A percentile compares a stretch with the other conserved stretches of the same genome.
Evolutionary conservation across 2,113 vertebrate species (phyloP).

Genomic region (Prietella phreatophila): DNA sequence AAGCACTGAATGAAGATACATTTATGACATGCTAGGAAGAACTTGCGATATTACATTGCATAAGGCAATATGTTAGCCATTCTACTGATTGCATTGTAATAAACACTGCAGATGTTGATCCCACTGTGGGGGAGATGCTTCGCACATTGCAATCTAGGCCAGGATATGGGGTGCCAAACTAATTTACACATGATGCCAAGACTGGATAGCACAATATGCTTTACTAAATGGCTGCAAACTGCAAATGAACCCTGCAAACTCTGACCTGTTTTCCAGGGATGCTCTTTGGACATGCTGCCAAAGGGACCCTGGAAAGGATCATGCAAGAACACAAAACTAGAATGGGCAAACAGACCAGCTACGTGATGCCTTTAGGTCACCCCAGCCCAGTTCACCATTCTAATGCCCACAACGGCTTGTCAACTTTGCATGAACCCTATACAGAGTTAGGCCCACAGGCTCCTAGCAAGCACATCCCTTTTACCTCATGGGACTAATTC

Average conservation of each 20-base stretch:
- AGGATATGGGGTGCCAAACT: neutral
- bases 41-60: neutral
- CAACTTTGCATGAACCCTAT: neutral
- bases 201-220: neutral
- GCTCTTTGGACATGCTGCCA: neutral
- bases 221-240: neutral
- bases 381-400: neutral
- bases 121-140: neutral
- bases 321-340: neutral
- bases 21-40: neutral
- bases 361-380: neutral
- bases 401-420: neutral
- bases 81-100: neutral
- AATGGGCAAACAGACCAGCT: neutral
- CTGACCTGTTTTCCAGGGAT: neutral
- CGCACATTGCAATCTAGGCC: neutral
- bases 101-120: neutral
- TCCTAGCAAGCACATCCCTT: neutral
- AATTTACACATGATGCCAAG: neutral
- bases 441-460: no score
- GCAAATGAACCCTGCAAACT: neutral
- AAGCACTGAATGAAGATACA: neutral
- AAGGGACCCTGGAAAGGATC: neutral
- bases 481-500: neutral
- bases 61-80: neutral